Evolutionary conservation across 2,888 invertebrate species (phyloP).

Genomic region (Aplocera efformata): DNA sequence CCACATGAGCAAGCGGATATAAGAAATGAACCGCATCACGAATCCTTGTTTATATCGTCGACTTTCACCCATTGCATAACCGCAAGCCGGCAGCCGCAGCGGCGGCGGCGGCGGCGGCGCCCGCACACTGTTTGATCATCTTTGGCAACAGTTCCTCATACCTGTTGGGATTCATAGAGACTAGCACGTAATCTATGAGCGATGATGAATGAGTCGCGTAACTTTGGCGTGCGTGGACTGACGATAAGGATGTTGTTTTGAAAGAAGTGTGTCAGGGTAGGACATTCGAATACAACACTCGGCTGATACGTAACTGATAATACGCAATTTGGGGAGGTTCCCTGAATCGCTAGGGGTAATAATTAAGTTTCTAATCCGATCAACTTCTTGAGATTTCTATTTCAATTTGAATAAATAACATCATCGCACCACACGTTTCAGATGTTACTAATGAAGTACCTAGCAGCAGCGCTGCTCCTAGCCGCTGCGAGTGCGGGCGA

Average conservation of each 20-base stretch:
- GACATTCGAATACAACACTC: slow-evolving; percentile 7
- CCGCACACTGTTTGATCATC: slow-evolving; percentile 3
- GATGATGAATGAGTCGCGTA: slow-evolving; percentile 15
- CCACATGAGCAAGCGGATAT: slow-evolving; percentile 27
- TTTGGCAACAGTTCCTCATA: slow-evolving; percentile 1
- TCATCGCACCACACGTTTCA: too few relatives aligned
- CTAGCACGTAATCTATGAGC: slow-evolving; percentile 9
- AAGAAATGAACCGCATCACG: slow-evolving; percentile 15
- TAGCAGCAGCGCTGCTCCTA: slow-evolving; percentile 26
- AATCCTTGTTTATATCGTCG: slow-evolving; percentile 32
- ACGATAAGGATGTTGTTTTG: slow-evolving; percentile 15
- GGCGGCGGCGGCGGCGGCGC: slow-evolving; percentile 1
- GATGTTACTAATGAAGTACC: slow-evolving; percentile 27
- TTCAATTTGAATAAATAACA: too few relatives aligned
- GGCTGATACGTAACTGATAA: slow-evolving; percentile 1
- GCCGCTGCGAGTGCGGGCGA: slow-evolving; percentile 9
- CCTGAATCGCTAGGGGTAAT: too few relatives aligned
- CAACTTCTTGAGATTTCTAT: too few relatives aligned
- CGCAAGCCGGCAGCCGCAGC: slow-evolving; percentile 14
- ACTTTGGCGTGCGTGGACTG: slow-evolving; percentile 9
- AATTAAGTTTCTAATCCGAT: too few relatives aligned
- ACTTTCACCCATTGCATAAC: slow-evolving; percentile 35
- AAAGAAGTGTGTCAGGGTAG: slow-evolving; percentile 4
- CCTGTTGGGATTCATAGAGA: too few relatives aligned
- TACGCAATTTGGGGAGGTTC: too few relatives aligned